phyloP scores from a whole-genome alignment of 2,888 invertebrate genomes.

The Macrosoma leucophasiata region DNA sequence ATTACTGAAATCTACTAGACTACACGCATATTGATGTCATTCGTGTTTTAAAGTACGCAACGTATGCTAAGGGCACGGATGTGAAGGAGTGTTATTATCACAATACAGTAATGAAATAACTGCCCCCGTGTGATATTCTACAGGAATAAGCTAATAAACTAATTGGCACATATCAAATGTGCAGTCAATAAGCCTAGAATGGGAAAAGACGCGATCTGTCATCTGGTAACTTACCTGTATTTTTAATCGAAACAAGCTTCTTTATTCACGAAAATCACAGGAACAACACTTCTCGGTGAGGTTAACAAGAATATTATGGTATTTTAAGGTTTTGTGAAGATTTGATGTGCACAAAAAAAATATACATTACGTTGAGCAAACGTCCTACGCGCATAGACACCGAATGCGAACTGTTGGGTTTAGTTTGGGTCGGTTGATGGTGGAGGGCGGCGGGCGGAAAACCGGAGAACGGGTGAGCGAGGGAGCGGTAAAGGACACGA shows the following conservation, averaged over 20 bases:
- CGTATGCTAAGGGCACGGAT: slow-evolving; percentile 43
- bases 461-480: slow-evolving; percentile 62
- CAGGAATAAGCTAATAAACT: slow-evolving; percentile 35
- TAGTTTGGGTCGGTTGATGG: slow-evolving; percentile 48
- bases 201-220: slow-evolving; percentile 71
- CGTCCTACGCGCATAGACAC: slow-evolving; percentile 71
- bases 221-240: slow-evolving; percentile 67
- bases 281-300: slow-evolving; percentile 58
- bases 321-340: slow-evolving; percentile 69
- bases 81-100: slow-evolving; percentile 30
- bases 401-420: slow-evolving; percentile 76
- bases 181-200: slow-evolving; percentile 50
- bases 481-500: slow-evolving; percentile 50
- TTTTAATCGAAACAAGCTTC: slow-evolving; percentile 54
- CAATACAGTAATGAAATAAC: slow-evolving; percentile 39
- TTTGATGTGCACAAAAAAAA: slow-evolving; percentile 71
- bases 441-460: slow-evolving; percentile 52
- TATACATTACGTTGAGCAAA: slow-evolving; percentile 65
- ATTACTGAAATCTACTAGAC: slow-evolving; percentile 31
- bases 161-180: slow-evolving; percentile 40
- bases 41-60: slow-evolving; percentile 27
- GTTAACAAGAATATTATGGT: slow-evolving; percentile 57
- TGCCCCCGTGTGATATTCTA: slow-evolving; percentile 25
- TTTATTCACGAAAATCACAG: slow-evolving; percentile 62
- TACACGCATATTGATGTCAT: slow-evolving; percentile 17